Base-by-base conservation (phyloP, 2,113 vertebrate genomes). In the Eublepharis macularius region DNA sequence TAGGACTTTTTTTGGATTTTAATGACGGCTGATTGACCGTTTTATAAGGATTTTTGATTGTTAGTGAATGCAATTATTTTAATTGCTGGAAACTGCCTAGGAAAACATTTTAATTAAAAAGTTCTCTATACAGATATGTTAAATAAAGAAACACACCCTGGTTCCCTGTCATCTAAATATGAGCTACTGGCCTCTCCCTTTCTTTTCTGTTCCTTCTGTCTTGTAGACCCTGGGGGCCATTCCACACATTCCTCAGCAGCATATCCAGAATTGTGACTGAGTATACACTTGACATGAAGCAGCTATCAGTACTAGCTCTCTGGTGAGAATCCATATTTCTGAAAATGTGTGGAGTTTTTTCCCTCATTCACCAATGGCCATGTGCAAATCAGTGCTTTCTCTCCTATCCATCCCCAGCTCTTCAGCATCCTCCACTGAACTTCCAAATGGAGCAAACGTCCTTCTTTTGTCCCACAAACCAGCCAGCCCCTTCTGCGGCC, bases 401-500 rank as follows among this genome's bases (percentile, higher is more conserved):
- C 54, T 4, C 54, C 19, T 57, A 63, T 88, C 84, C 84, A 80
- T 69, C 81, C 91, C 72, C 70, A 85, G 81, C 80, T 91, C 88
- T 87, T 79, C 54, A 29, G 57, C 8, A 47, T 2, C 73, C 39
- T 26, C 60, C 11, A 26, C 24, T 29, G 19, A 63, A 10, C 29
- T 6, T 80, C n/a, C 34, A 80, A 39, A 86, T 69, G 45, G 34
- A 32, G 54, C 34, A 19, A 36, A 41, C 57, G 32, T 29, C 68
- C 26, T 39, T 26, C 63, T 73, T 36, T 70, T 80, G 41, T n/a
- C 51, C 68, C 36, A 41, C n/a, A 9, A n/a, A 36, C 43, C 13
- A n/a, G 12, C 36, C 24, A 80, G 36, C 45, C 85, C 86, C 39
- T 4, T 45, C 86, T 85, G 78, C 83, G 78, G 90, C 88, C 93